A percentile compares a stretch with the other conserved stretches of the same genome.
Evolutionary conservation across 1,140 invertebrate species (phyloP).

Genomic region (Apis dorsata): DNA sequence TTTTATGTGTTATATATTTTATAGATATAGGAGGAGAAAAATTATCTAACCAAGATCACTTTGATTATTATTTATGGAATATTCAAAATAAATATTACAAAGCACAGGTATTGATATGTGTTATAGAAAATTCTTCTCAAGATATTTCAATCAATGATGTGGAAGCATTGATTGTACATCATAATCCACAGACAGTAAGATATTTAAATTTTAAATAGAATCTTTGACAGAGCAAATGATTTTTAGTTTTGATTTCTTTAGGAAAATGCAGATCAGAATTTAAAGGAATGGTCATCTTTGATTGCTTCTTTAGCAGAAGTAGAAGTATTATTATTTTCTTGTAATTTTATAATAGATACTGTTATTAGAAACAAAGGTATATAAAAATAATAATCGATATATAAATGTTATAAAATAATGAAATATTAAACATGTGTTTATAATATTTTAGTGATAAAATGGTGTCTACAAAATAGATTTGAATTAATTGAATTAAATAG

Average conservation of each 20-base stretch:
- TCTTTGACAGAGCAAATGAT: not conserved
- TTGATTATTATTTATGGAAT: conserved; percentile 81
- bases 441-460: conserved; percentile 79
- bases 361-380: conserved; percentile 73
- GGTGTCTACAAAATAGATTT: conserved; percentile 85
- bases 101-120: conserved; percentile 81
- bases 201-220: conserved; percentile 16
- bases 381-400: conserved; percentile 19
- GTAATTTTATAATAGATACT: conserved; percentile 74
- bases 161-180: conserved; percentile 83
- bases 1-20: conserved; percentile 68
- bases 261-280: conserved; percentile 71
- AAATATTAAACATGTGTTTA: conserved; percentile 16
- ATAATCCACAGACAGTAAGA: conserved; percentile 81
- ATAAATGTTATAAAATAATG: conserved; percentile 18
- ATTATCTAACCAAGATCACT: conserved; percentile 71
- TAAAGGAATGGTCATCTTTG: conserved; percentile 69
- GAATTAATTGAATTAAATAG: conserved; percentile 88
- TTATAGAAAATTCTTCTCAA: conserved; percentile 77
- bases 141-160: conserved; percentile 77
- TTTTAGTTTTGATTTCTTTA: conserved; percentile 59
- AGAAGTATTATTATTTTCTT: conserved; percentile 73
- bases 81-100: conserved; percentile 87
- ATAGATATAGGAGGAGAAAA: conserved; percentile 75
- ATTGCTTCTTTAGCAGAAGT: conserved; percentile 64